Conservation (phyloP, 2,888 invertebrate genomes). For the Trypoxylon attenuatum region DNA sequence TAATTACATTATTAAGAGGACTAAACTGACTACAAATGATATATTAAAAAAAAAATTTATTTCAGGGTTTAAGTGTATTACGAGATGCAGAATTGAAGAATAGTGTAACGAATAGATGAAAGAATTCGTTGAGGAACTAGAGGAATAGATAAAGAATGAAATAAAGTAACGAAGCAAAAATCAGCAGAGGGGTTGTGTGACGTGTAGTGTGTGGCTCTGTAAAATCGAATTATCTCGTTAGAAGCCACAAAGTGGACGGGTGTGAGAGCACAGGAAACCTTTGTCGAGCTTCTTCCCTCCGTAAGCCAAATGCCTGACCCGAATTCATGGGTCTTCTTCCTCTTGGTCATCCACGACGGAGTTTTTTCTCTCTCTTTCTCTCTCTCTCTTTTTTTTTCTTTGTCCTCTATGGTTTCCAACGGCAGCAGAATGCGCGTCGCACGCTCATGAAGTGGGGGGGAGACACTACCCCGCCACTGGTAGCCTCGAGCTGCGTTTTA, state of each 20-base stretch:
- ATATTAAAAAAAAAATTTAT: no score
- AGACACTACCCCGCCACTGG: no score
- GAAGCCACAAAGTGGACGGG: conserved; percentile 69
- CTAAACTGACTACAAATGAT: no score
- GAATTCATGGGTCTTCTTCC: conserved; percentile 54
- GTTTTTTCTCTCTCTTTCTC: conserved; percentile 8
- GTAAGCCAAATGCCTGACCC: conserved; percentile 55
- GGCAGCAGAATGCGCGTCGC: conserved; percentile 15
- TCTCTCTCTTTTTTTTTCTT: not conserved
- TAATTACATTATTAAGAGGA: no score
- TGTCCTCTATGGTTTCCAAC: conserved; percentile 44
- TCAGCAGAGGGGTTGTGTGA: not conserved
- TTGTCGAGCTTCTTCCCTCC: conserved; percentile 46
- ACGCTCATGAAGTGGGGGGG: not conserved
- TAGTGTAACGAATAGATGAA: no score
- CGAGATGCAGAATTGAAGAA: no score
- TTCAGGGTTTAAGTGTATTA: no score
- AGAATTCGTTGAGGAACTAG: no score
- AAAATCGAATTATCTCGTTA: conserved; percentile 72
- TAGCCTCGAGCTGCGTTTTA: no score
- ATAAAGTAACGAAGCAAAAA: not conserved
- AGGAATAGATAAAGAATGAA: conserved; percentile 10
- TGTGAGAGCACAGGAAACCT: conserved; percentile 48
- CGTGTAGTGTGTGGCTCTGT: conserved; percentile 8
- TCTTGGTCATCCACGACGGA: conserved; percentile 16